phyloP scores from a whole-genome alignment of 1,140 invertebrate species.

The Forficula auricularia region DNA sequence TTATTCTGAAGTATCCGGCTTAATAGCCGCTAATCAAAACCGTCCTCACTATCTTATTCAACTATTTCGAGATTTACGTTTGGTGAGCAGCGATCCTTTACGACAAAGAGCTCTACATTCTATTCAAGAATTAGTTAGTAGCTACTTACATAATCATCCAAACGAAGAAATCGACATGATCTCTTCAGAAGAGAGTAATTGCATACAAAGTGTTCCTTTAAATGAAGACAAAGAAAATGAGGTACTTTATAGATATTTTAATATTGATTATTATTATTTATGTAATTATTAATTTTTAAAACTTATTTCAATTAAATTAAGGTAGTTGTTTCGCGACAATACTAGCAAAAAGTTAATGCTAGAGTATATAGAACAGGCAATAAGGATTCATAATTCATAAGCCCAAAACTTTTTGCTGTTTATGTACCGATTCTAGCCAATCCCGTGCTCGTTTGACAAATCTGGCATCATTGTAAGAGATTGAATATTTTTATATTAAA shows the following conservation, averaged over 20 bases:
- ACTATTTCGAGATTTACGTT: slow-evolving; percentile 42
- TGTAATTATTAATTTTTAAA: not conserved
- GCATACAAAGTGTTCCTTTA: not conserved
- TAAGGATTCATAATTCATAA: no score
- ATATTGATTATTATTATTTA: not conserved
- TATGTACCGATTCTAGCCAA: no score
- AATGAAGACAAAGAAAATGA: not conserved
- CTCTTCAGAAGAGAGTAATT: not conserved
- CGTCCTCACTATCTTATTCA: slow-evolving; percentile 48
- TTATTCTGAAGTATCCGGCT: slow-evolving; percentile 46
- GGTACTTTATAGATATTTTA: not conserved
- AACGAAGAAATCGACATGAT: not conserved
- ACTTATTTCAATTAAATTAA: no score
- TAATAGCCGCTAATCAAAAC: slow-evolving; percentile 48
- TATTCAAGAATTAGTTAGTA: slow-evolving; percentile 27
- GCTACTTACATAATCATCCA: not conserved
- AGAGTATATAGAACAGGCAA: no score
- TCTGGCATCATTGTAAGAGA: no score
- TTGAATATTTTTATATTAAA: no score
- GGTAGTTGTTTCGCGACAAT: no score
- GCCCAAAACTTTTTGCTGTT: no score
- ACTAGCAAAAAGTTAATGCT: no score
- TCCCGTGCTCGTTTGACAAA: no score
- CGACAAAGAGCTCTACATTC: slow-evolving; percentile 39
- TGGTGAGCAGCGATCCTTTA: slow-evolving; percentile 44